A percentile compares a stretch with the other conserved stretches of the same genome.
phyloP scores from a whole-genome alignment of 2,797 vertebrate species.

The Brotula barbata region DNA sequence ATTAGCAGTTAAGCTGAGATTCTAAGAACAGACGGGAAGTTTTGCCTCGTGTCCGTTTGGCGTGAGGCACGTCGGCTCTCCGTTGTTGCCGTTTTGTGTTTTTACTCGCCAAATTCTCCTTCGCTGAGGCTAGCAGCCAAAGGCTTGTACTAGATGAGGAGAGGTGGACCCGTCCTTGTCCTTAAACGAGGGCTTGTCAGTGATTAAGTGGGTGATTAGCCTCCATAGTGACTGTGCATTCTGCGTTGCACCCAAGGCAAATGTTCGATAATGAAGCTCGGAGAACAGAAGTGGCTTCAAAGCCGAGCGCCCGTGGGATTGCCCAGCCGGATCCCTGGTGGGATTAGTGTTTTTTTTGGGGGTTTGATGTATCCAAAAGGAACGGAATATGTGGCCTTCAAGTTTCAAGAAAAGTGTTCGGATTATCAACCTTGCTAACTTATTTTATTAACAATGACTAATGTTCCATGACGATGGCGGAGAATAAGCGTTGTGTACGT shows the following conservation, averaged over 20 bases:
- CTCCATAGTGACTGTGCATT: constrained; percentile 39
- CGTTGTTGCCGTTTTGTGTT: constrained; percentile 33
- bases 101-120: constrained; percentile 53
- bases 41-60: constrained; percentile 45
- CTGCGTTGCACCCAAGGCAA: constrained; percentile 39
- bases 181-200: constrained; percentile 43
- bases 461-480: constrained; percentile 13
- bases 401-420: constrained; percentile 35
- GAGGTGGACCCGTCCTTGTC: constrained; percentile 57
- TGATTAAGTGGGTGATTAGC: constrained; percentile 45
- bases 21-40: constrained; percentile 20
- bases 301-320: constrained; percentile 24
- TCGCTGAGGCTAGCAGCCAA: constrained; percentile 61
- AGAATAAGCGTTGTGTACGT: constrained; percentile 17
- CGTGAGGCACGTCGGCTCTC: constrained; percentile 29
- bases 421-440: constrained; percentile 20
- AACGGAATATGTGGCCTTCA: constrained; percentile 58
- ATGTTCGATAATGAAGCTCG: constrained; percentile 38
- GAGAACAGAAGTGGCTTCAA: constrained; percentile 26
- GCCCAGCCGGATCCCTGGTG: constrained; percentile 8
- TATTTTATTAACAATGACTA: constrained; percentile 13
- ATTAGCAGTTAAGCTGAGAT: constrained; percentile 36
- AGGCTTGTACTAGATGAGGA: constrained; percentile 53
- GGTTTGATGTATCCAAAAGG: constrained; percentile 20
- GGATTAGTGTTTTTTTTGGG: constrained; percentile 30